A percentile compares a stretch with the other conserved stretches of the same genome.
Evolutionary conservation across 2,797 vertebrate species (phyloP).

Genomic region (Alauda arvensis): DNA sequence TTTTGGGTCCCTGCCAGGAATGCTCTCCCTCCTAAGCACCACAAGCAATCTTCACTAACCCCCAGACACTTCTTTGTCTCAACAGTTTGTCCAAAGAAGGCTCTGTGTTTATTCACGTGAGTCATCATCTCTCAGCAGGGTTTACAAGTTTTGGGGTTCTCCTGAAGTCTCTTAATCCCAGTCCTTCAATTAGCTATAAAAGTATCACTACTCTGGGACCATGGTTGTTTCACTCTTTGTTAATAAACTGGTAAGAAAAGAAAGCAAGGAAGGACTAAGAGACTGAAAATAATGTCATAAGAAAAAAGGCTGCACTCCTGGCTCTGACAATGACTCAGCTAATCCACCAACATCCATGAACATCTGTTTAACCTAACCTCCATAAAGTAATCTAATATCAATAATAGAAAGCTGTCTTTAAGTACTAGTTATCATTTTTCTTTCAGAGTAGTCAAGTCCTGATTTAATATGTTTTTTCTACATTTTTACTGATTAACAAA

Average conservation of each 20-base stretch:
- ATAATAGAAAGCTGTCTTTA: background rate
- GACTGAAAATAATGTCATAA: background rate
- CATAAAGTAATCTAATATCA: background rate
- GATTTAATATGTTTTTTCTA: background rate
- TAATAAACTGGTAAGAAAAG: background rate
- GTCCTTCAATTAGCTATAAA: background rate
- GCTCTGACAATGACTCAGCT: background rate
- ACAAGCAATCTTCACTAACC: background rate
- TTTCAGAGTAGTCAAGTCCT: background rate
- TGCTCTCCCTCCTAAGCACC: background rate
- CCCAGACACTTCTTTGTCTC: background rate
- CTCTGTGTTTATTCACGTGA: background rate
- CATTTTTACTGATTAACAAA: background rate
- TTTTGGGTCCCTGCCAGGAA: accelerated
- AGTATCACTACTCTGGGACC: background rate
- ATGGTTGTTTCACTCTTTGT: background rate
- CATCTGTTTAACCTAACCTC: background rate
- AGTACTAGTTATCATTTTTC: background rate
- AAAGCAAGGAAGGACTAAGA: background rate
- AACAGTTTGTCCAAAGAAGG: background rate
- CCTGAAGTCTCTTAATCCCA: background rate
- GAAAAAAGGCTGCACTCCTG: background rate
- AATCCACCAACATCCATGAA: background rate
- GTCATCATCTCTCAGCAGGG: accelerated
- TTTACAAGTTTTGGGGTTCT: background rate